Evolutionary conservation across 2,797 vertebrate genomes (phyloP).

Genomic region (Alosa sapidissima): DNA sequence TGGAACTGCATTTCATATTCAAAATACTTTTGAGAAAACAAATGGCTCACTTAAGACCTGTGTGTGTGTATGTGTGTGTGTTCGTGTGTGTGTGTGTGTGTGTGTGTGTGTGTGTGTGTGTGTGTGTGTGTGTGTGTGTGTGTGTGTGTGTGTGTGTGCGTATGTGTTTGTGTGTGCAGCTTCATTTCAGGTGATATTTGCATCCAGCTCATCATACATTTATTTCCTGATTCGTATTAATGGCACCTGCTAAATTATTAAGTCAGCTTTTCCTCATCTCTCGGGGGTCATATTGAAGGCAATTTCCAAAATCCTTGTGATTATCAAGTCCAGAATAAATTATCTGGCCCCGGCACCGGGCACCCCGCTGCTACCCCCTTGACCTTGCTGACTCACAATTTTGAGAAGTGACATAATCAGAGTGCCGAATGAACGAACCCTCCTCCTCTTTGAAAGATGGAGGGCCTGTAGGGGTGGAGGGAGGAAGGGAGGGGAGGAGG

Average conservation of each 20-base stretch:
- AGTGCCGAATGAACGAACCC: neutral
- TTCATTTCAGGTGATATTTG: slow-evolving; percentile 49
- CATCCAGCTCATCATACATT: slow-evolving; percentile 64
- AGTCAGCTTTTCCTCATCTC: slow-evolving; percentile 61
- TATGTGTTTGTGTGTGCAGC: neutral
- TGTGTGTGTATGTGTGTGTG: neutral
- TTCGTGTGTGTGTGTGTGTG: neutral
- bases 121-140: neutral
- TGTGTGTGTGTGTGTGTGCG: neutral
- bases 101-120: neutral
- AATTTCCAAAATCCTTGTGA: slow-evolving; percentile 59
- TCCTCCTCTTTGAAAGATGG: slow-evolving; percentile 20
- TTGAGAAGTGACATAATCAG: slow-evolving; percentile 59
- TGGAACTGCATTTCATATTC: neutral
- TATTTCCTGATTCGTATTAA: slow-evolving; percentile 69
- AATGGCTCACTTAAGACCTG: neutral
- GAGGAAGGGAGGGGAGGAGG: slow-evolving; percentile 28
- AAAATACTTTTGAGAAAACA: neutral
- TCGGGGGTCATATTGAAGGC: slow-evolving; percentile 69
- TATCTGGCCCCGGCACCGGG: slow-evolving; percentile 46
- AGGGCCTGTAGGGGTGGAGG: slow-evolving; percentile 19
- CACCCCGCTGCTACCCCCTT: slow-evolving; percentile 55
- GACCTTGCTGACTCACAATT: slow-evolving; percentile 69
- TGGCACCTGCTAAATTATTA: slow-evolving; percentile 71
- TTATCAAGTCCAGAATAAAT: slow-evolving; percentile 70